These are phyloP conservation scores for Phragmatobia fuliginosa DNA, from an alignment of 2,888 invertebrate genomes.

Conservation along the genomic window DNA sequence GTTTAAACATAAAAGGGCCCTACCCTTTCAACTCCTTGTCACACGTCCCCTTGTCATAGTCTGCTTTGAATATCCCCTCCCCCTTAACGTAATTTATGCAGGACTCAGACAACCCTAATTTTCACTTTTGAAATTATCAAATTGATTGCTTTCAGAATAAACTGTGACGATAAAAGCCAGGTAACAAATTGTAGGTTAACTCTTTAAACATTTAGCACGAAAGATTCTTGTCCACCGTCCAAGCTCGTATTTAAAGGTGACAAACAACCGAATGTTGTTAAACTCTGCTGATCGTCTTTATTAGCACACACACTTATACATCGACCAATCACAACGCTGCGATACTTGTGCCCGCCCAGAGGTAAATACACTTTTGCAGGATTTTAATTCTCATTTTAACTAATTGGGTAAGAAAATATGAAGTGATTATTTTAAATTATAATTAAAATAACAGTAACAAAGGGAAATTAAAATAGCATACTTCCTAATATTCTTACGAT, in stretches of 20 bases:
- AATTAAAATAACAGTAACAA: too few species aligned
- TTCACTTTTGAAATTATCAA: not conserved
- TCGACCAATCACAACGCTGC: slow-evolving; percentile 51
- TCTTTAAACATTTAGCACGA: slow-evolving; percentile 14
- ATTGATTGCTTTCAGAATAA: not conserved
- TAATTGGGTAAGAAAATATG: not conserved
- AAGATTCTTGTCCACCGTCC: slow-evolving; percentile 20
- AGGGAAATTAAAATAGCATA: not conserved
- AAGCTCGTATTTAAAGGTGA: slow-evolving; percentile 7
- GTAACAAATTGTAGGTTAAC: slow-evolving; percentile 18
- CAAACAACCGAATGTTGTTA: slow-evolving; percentile 53
- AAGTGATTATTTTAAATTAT: not conserved
- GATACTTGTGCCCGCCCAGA: slow-evolving; percentile 51
- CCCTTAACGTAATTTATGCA: too few species aligned
- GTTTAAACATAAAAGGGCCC: too few species aligned
- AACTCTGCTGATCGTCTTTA: slow-evolving; percentile 34
- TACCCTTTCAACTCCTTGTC: too few species aligned
- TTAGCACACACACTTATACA: slow-evolving; percentile 38
- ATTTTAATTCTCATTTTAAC: slow-evolving; percentile 44
- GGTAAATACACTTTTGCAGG: slow-evolving; percentile 56
- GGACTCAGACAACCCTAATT: not conserved
- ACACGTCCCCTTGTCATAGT: too few species aligned
- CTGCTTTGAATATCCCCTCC: too few species aligned
- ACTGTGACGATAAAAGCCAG: not conserved
- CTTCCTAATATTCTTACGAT: not conserved